Evolutionary conservation across 2,888 invertebrate genomes (phyloP), one percentile per base, ranked within the genome.

Genomic region (Drosophila paramelanica): DNA sequence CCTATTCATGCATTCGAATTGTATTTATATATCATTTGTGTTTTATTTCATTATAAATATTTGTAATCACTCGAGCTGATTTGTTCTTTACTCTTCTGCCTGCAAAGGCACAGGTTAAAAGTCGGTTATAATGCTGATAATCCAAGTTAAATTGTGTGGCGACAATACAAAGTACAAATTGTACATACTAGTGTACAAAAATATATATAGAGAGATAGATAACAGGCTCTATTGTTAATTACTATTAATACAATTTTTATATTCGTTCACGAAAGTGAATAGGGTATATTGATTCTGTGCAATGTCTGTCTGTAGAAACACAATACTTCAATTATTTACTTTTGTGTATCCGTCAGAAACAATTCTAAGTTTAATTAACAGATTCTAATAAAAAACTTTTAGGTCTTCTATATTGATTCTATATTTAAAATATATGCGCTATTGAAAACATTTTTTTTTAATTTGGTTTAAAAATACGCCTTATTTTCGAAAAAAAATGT

Each of bases 1-100:
- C 31, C 17, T 36, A 17, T 23, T 51, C 42, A 42, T 56, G 27
- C 38, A 56, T 38, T 49, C 17, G 36, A 14, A 14, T 46, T 31
- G 3, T 7, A 13, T 5, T 25, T 43, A 5, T 4, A 10, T 41
- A 17, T 41, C 17, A 10, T 10, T 31, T 8, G 20, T 27, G n/a
- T 27, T 43, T 3, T n/a, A 6, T 2, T 14, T 39, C 11, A 33
- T 6, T 39, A n/a, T 42, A 3, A n/a, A 5, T 20, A 17, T 27
- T 43, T 7, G 11, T 36, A 42, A 42, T 42, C 20, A 20, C 20
- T 10, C 17, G 8, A 42, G 11, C 20, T 2, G 42, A 10, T 17
- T 17, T 41, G 14, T 1, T 7, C 39, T 41, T 17, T 41, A 17
- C 41, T 17, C 41, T 41, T 41, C 41, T 41, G 41, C 10, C 17